A percentile compares a stretch with the other conserved stretches of the same genome.
Evolutionary conservation across 2,888 invertebrate species (phyloP).

Genomic region (Troides helena): DNA sequence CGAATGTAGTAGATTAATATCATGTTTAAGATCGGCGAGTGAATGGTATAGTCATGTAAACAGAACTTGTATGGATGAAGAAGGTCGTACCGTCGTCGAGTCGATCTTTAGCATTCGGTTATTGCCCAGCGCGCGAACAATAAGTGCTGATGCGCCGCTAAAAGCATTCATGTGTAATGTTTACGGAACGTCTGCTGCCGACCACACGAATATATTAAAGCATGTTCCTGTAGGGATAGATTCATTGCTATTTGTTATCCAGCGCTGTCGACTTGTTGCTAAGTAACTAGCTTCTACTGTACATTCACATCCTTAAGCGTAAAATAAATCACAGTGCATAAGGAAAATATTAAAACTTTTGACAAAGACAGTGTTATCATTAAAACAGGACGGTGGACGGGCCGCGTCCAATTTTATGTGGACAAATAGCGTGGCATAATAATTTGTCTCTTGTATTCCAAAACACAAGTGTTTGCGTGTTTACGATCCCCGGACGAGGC

Average conservation of each 20-base stretch:
- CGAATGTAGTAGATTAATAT: conserved; percentile 4
- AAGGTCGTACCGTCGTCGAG: conserved; percentile 42
- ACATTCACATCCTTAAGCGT: conserved; percentile 5
- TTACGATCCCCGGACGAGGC: conserved; percentile 70
- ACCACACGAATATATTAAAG: conserved; percentile 42
- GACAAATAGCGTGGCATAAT: conserved; percentile 42
- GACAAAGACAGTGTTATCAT: conserved; percentile 16
- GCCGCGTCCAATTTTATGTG: conserved; percentile 32
- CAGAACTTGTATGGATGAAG: conserved; percentile 30
- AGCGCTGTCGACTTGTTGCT: conserved; percentile 3
- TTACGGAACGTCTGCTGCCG: conserved; percentile 49
- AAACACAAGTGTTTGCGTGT: conserved; percentile 72
- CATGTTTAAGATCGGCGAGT: background rate
- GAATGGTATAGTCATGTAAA: conserved; percentile 11
- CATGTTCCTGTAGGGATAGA: conserved; percentile 30
- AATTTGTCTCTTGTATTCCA: conserved; percentile 60
- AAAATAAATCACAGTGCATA: conserved; percentile 13
- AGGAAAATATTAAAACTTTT: conserved; percentile 21
- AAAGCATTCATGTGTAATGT: conserved; percentile 60
- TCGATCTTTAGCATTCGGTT: conserved; percentile 41
- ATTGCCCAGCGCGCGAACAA: conserved; percentile 52
- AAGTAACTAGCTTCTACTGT: conserved; percentile 1
- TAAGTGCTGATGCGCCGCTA: conserved; percentile 54
- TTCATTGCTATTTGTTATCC: conserved; percentile 31
- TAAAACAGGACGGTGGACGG: conserved; percentile 12